These are phyloP conservation scores for Endotricha flammealis DNA, from an alignment of 2,888 invertebrate species.

Conservation along the genomic window DNA sequence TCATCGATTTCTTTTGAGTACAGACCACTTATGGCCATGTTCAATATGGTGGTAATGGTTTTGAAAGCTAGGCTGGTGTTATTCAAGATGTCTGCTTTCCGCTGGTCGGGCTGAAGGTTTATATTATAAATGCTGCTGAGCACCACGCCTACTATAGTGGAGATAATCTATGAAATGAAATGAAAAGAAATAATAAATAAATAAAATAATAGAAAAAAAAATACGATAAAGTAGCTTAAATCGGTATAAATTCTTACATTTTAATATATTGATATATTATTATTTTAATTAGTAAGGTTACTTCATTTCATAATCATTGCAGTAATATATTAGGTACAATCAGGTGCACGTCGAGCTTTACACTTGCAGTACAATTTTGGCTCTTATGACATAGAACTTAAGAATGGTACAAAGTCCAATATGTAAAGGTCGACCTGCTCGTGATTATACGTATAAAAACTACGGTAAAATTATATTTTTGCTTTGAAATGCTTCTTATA, in stretches of 20 bases:
- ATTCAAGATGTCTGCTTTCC: conserved; percentile 79
- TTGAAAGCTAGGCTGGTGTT: conserved; percentile 79
- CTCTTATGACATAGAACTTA: no score
- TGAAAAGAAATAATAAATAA: conserved; percentile 40
- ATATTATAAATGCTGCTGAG: conserved; percentile 80
- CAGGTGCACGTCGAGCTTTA: no score
- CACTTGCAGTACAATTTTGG: no score
- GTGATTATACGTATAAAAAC: no score
- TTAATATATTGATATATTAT: conserved; percentile 2
- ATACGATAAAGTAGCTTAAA: conserved; percentile 21
- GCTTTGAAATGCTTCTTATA: no score
- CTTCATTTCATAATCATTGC: no score
- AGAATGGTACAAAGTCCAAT: no score
- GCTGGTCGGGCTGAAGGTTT: conserved; percentile 78
- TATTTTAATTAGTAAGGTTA: no score
- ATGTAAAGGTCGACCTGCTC: no score
- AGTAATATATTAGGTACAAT: no score
- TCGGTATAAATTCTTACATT: conserved; percentile 15
- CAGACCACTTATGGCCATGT: conserved; percentile 80
- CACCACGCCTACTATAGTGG: conserved; percentile 78
- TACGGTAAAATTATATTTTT: no score
- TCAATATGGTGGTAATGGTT: conserved; percentile 77
- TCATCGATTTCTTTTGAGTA: conserved; percentile 68
- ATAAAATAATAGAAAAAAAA: conserved; percentile 25
- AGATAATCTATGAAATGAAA: conserved; percentile 71